A percentile compares a stretch with the other conserved stretches of the same genome.
These are phyloP conservation scores for Ctenopoma multispine DNA, from an alignment of 2,797 vertebrate species.

Conservation along the genomic window DNA sequence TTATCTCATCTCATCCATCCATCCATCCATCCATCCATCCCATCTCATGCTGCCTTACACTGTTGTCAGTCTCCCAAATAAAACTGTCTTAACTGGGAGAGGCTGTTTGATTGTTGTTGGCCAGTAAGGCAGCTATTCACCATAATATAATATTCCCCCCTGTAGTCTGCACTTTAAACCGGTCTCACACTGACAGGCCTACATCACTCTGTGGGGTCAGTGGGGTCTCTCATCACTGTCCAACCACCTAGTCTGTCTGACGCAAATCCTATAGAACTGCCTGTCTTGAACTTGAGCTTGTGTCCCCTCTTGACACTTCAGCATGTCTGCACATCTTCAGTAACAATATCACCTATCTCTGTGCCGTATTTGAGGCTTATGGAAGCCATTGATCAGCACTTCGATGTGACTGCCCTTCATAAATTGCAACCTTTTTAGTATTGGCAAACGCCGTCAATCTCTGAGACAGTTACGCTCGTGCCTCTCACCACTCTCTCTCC, in stretches of 20 bases:
- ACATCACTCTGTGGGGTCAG: slow-evolving; percentile 66
- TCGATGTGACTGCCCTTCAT: slow-evolving; percentile 79
- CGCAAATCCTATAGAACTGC: slow-evolving; percentile 76
- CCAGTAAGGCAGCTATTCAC: slow-evolving; percentile 49
- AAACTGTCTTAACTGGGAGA: slow-evolving; percentile 55
- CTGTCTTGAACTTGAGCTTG: slow-evolving; percentile 66
- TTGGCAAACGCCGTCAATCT: slow-evolving; percentile 70
- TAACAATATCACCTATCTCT: slow-evolving; percentile 75
- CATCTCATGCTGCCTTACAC: slow-evolving; percentile 26
- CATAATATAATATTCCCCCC: slow-evolving; percentile 70
- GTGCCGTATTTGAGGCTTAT: slow-evolving; percentile 53
- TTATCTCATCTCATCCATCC: slow-evolving; percentile 63
- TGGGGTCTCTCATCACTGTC: slow-evolving; percentile 75
- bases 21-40: slow-evolving; percentile 18
- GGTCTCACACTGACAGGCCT: slow-evolving; percentile 71
- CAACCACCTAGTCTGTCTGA: slow-evolving; percentile 69
- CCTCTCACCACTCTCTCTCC: slow-evolving; percentile 31
- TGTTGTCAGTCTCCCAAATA: slow-evolving; percentile 47
- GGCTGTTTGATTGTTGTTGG: slow-evolving; percentile 56
- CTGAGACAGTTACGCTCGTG: slow-evolving; percentile 42
- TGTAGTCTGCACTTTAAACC: slow-evolving; percentile 68
- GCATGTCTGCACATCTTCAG: slow-evolving; percentile 58
- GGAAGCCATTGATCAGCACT: slow-evolving; percentile 79
- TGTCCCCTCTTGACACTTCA: slow-evolving; percentile 66
- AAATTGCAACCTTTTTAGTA: slow-evolving; percentile 83